Evolutionary conservation across 2,888 invertebrate genomes (phyloP).

Genomic region (Andrena flavipes): DNA sequence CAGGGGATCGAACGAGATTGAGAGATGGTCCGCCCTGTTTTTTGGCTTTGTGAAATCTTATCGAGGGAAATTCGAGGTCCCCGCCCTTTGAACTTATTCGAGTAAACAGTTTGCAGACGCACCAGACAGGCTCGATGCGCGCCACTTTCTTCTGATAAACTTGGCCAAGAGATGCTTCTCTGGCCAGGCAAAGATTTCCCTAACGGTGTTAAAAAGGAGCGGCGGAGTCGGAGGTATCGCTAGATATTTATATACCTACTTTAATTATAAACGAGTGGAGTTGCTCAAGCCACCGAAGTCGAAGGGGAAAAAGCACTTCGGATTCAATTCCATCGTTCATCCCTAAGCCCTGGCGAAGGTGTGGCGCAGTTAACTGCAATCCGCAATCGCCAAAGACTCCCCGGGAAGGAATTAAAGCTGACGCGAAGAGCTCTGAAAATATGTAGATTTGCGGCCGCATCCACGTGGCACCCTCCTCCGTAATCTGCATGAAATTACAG

Average conservation of each 20-base stretch:
- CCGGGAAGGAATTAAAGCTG: slow-evolving; percentile 46
- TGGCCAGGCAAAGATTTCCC: too few species aligned
- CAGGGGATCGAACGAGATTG: neutral
- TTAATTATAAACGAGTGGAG: too few species aligned
- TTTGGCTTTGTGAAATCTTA: neutral
- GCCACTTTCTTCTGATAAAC: neutral
- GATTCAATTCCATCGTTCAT: neutral
- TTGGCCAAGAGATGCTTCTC: neutral
- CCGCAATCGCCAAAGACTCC: slow-evolving; percentile 44
- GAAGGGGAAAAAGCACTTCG: neutral
- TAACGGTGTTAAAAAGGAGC: too few species aligned
- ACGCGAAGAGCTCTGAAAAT: slow-evolving; percentile 48
- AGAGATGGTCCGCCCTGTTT: neutral
- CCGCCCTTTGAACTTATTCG: neutral
- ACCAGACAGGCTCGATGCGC: neutral
- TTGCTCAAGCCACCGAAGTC: neutral
- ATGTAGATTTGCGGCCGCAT: neutral
- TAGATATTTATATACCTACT: too few species aligned
- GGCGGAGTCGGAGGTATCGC: too few species aligned
- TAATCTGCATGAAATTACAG: slow-evolving; percentile 66
- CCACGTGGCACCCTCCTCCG: neutral
- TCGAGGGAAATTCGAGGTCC: neutral
- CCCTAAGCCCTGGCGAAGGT: neutral
- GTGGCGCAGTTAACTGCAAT: slow-evolving; percentile 25
- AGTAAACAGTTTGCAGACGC: neutral